Evolutionary conservation across 2,113 vertebrate species (phyloP).

Genomic region (Perca flavescens): DNA sequence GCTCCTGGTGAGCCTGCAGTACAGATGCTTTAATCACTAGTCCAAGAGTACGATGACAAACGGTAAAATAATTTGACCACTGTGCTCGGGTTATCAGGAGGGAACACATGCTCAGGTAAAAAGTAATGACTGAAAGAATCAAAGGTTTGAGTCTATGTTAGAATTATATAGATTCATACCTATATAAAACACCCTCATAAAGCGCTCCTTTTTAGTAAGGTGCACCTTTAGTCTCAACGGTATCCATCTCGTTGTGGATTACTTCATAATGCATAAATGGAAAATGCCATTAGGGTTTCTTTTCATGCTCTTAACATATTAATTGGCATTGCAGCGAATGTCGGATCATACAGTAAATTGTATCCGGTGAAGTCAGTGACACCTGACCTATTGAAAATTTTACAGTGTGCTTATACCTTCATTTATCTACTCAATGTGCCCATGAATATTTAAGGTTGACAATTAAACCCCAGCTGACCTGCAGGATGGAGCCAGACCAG

Average conservation of each 20-base stretch:
- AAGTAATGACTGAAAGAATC: slow-evolving; percentile 67
- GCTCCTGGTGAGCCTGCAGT: background rate
- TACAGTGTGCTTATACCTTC: slow-evolving; percentile 85
- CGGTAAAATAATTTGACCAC: slow-evolving; percentile 57
- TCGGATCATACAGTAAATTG: slow-evolving; percentile 84
- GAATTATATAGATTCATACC: slow-evolving; percentile 80
- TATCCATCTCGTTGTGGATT: slow-evolving; percentile 77
- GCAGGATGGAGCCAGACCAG: slow-evolving; percentile 59
- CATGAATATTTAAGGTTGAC: slow-evolving; percentile 87
- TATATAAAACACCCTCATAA: slow-evolving; percentile 78
- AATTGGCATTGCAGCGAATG: slow-evolving; percentile 83
- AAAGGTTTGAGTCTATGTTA: slow-evolving; percentile 74
- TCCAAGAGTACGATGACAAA: slow-evolving; percentile 28
- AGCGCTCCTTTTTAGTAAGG: slow-evolving; percentile 68
- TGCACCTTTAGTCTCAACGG: slow-evolving; percentile 70
- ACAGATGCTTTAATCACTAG: slow-evolving; percentile 15
- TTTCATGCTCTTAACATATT: slow-evolving; percentile 85
- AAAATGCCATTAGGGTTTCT: slow-evolving; percentile 81
- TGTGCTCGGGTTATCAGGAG: slow-evolving; percentile 43
- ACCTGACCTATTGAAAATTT: slow-evolving; percentile 86
- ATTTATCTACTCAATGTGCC: slow-evolving; percentile 84
- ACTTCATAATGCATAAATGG: slow-evolving; percentile 81
- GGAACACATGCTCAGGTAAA: slow-evolving; percentile 59
- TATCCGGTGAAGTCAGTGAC: slow-evolving; percentile 81
- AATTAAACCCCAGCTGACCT: slow-evolving; percentile 86